A percentile compares a stretch with the other conserved stretches of the same genome.
These are phyloP conservation scores for Cataglyphis altisquamis DNA, from an alignment of 2,888 invertebrate genomes.

Conservation along the genomic window DNA sequence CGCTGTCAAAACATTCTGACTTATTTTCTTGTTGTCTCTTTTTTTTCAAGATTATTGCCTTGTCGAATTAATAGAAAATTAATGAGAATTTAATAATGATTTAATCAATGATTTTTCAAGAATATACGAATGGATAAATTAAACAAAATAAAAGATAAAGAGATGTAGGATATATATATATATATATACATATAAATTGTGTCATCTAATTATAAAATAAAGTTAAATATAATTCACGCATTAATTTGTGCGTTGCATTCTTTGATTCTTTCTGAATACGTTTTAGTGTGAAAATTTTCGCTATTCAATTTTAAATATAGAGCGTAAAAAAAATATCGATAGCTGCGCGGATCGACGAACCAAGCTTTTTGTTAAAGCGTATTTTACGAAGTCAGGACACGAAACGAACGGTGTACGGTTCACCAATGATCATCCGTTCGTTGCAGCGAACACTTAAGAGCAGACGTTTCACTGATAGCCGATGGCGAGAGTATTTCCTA, in stretches of 20 bases:
- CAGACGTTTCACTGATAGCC: constrained; percentile 53
- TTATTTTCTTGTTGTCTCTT: neutral
- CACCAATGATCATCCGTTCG: constrained; percentile 41
- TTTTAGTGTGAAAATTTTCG: neutral
- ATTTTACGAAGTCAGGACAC: neutral
- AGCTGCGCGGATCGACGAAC: neutral
- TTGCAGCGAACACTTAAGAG: constrained; percentile 50
- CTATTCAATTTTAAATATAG: neutral
- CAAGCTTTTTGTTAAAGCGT: constrained; percentile 41
- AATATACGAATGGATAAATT: neutral
- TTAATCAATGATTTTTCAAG: neutral
- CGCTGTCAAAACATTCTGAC: neutral
- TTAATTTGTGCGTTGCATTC: neutral
- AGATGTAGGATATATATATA: neutral
- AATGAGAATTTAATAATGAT: constrained; percentile 18
- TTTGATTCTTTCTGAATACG: neutral
- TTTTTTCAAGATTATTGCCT: neutral
- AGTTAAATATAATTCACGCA: neutral
- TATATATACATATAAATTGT: neutral
- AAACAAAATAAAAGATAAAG: neutral
- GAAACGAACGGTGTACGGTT: constrained; percentile 30
- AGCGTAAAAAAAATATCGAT: constrained; percentile 19
- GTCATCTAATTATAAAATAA: constrained; percentile 18
- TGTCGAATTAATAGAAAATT: neutral
- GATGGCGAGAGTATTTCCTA: constrained; percentile 42